These are phyloP conservation scores for Sylvia borin DNA, from an alignment of 2,797 vertebrate genomes.

Conservation along the genomic window DNA sequence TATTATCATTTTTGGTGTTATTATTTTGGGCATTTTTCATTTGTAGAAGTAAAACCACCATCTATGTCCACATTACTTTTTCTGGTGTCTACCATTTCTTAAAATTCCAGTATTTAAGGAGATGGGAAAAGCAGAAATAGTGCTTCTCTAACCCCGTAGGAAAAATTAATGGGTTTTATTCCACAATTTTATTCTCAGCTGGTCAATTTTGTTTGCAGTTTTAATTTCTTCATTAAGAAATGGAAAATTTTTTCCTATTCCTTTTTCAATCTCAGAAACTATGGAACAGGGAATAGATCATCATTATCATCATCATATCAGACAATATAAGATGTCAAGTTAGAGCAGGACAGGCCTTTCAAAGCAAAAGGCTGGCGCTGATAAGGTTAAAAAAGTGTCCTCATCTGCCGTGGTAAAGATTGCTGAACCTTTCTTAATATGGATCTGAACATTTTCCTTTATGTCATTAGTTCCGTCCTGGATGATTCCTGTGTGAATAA, in stretches of 20 bases:
- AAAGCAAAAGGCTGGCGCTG: background rate
- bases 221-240: background rate
- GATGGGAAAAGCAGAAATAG: background rate
- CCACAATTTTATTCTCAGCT: background rate
- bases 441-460: background rate
- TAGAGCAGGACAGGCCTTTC: background rate
- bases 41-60: fast-evolving
- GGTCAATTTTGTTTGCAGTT: background rate
- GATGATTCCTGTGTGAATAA: background rate
- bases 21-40: fast-evolving
- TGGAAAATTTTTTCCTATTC: background rate
- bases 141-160: background rate
- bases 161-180: background rate
- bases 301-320: background rate
- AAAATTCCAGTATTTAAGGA: background rate
- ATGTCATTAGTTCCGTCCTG: conserved; percentile 8
- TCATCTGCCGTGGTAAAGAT: background rate
- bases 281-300: background rate
- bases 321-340: background rate
- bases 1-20: background rate
- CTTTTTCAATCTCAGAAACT: background rate
- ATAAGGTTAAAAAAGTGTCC: background rate
- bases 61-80: background rate
- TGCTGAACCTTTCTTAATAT: background rate
- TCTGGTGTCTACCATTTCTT: background rate